These are phyloP conservation scores for Akabosia matsudoensis DNA, from an alignment of 1,140 invertebrate species.

Conservation along the genomic window DNA sequence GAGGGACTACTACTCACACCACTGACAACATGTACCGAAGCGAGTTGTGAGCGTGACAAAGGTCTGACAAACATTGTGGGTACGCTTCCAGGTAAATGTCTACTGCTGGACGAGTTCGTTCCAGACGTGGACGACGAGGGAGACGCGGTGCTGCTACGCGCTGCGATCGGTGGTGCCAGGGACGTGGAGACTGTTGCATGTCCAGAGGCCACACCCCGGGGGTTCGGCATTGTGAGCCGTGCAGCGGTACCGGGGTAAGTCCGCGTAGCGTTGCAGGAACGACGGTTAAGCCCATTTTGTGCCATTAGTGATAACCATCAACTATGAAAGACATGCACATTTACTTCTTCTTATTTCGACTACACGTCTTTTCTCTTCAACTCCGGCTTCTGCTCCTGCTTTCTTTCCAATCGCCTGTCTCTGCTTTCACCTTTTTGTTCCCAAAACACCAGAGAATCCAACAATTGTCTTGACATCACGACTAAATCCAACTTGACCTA, in stretches of 20 bases:
- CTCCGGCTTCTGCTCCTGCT: neutral
- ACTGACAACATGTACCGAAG: conserved; percentile 40
- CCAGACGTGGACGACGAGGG: conserved; percentile 45
- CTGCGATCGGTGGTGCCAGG: conserved; percentile 44
- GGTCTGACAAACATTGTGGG: conserved; percentile 42
- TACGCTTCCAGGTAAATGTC: conserved; percentile 42
- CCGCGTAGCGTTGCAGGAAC: conserved; percentile 35
- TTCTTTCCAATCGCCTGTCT: neutral
- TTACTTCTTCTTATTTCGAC: neutral
- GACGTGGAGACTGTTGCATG: conserved; percentile 23
- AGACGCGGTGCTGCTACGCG: conserved; percentile 44
- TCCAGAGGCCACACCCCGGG: neutral
- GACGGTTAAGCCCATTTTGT: conserved; percentile 43
- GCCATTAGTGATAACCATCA: conserved; percentile 16
- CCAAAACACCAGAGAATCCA: too few species aligned
- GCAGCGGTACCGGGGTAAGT: conserved; percentile 44
- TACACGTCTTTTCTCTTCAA: neutral
- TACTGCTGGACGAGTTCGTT: conserved; percentile 35
- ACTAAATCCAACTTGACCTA: too few species aligned
- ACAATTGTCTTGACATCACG: too few species aligned
- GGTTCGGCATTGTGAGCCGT: conserved; percentile 26
- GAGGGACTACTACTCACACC: conserved; percentile 37
- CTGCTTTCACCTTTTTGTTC: conserved; percentile 1
- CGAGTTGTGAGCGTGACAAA: conserved; percentile 39
- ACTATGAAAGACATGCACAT: neutral